phyloP scores from a whole-genome alignment of 1,140 invertebrate species.

The Sycobia sp. region DNA sequence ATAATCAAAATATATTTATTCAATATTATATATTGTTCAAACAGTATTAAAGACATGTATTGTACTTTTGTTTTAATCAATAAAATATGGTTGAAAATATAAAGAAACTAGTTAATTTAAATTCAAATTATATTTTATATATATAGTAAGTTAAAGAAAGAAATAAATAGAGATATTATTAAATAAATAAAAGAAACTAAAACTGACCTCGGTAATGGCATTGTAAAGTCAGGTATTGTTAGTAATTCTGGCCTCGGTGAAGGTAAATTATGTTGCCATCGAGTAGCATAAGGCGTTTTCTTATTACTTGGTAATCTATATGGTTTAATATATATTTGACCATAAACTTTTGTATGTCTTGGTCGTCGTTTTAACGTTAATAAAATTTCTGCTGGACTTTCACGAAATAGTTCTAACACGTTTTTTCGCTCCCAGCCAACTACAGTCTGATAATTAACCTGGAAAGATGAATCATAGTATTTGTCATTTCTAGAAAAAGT shows the following conservation, averaged over 20 bases:
- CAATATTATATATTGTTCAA: no score
- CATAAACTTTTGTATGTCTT: constrained; percentile 80
- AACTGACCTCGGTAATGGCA: constrained; percentile 65
- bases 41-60: no score
- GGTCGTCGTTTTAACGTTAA: constrained; percentile 85
- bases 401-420: constrained; percentile 76
- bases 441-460: constrained; percentile 91
- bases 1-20: no score
- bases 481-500: constrained; percentile 20
- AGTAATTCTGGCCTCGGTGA: constrained; percentile 70
- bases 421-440: constrained; percentile 86
- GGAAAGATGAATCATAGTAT: constrained; percentile 44
- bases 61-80: no score
- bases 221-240: constrained; percentile 69
- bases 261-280: constrained; percentile 72
- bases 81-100: no score
- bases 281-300: constrained; percentile 66
- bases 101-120: no score
- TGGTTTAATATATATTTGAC: constrained; percentile 81
- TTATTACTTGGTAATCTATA: constrained; percentile 79
- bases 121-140: no score
- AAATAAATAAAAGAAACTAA: background rate
- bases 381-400: constrained; percentile 79
- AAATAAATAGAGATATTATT: no score
- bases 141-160: no score